Base-by-base conservation (phyloP, 2,888 invertebrate genomes). In the Sericinus montela region DNA sequence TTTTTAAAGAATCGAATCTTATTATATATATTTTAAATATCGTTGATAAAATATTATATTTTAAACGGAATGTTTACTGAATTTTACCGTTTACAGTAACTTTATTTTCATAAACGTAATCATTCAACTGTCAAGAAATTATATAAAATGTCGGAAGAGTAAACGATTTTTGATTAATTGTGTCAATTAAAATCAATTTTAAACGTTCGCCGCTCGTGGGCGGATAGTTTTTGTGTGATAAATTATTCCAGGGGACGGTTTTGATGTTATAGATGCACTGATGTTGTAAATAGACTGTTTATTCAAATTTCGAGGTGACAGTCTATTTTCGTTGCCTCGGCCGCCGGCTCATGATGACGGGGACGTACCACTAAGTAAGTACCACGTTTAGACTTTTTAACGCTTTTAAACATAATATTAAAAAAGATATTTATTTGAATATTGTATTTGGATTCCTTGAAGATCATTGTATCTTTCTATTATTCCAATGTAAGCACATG, bases 241-340 rank as follows among this genome's bases (percentile, higher is more conserved):
- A 58, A 60, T 62, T 54, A 59, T 62, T 59, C 54, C 56, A 49
- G 56, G 53, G 52, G 59, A 59, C 55, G 62, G 51, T 59, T 57
- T 59, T 62, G 58, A 56, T 62, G 61, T 61, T 65, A 58, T 67
- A 53, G 53, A 49, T 51, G 48, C 49, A 49, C 50, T 50, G 51
- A 49, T 38, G 59, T 63, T 67, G 61, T 70, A 65, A 66, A 69
- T 71, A 67, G 60, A 54, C 59, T 71, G 70, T 71, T 72, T 73
- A 74, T 75, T 76, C 69, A 69, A 75, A 72, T 69, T 69, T 59
- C 72, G 77, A 75, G 74, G 78, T 69, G 71, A 71, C 70, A 61
- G 52, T 68, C 71, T 80, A 80, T 80, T 80, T 78, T 62, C 51
- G 72, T 57, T 38, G 57, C 28, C 36, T 37, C 63, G 55, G 62